Base-by-base conservation (phyloP, 2,888 invertebrate genomes). In the Poecilobothrus nobilitatus region DNA sequence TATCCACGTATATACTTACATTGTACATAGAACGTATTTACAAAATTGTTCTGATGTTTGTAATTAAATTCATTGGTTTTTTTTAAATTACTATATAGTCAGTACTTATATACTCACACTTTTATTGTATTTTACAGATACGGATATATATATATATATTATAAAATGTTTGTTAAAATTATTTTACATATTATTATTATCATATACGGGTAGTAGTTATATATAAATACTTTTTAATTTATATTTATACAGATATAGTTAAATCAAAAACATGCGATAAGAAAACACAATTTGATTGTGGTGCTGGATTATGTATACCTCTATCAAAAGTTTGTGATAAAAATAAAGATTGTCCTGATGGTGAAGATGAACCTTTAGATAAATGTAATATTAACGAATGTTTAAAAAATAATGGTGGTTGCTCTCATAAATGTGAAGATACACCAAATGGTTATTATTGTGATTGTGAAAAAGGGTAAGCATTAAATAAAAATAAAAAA, bases 361-460 rank as follows among this genome's bases (percentile, higher is more conserved):
- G 91, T 82, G 91, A 93, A 78, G 96, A 97, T 78, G 96, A 96
- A 80, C 92, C 91, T 0, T 84, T 85, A 34, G 88, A 89, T 74
- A 86, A 86, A 74, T 95, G 95, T 77, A 88, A 87, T 7, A 84
- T 89, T 70, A 89, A 94, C 77, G 94, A 94, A 79, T 94, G 94
- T 76, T 81, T 83, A 34, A 83, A 83, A 67, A 88, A 89, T 77
- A 96, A 95, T 78, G 95, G 94, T 0, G 93, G 92, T 34, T 97
- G 96, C 81, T 87, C 89, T 20, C 94, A 96, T 76, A 84, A 84
- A 66, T 96, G 96, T 79, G 86, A 91, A n/a, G 91, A 95, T 80
- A 89, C 89, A 12, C 90, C 89, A 0, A 88, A 89, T 63, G 89
- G 90, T 27, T 91, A 86, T 79, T 87, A 87, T 78, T 96, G 96